phyloP scores from a whole-genome alignment of 2,113 vertebrate genomes.

The Rhegmatorhina hoffmannsi region DNA sequence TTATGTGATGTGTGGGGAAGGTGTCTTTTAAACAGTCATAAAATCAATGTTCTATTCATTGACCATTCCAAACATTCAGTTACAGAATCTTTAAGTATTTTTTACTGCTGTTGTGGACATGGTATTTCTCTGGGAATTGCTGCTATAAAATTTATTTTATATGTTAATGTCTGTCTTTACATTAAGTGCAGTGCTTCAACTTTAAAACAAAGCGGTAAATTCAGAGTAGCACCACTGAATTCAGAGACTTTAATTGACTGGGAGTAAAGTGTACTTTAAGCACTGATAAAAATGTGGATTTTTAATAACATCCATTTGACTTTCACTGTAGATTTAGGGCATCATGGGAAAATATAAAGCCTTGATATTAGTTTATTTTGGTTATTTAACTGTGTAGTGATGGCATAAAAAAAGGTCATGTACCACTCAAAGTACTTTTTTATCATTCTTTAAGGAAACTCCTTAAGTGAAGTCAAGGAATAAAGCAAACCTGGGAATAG shows the following conservation, averaged over 20 bases:
- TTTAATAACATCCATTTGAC: background rate
- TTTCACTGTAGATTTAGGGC: background rate
- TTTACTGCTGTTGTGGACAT: background rate
- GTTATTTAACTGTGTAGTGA: background rate
- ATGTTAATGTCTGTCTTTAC: background rate
- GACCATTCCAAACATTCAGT: background rate
- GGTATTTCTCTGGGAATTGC: conserved; percentile 19
- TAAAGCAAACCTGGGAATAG: background rate
- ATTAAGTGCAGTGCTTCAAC: background rate
- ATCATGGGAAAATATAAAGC: background rate
- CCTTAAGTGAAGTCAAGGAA: background rate
- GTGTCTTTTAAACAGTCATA: conserved; percentile 20
- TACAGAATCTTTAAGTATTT: conserved; percentile 8
- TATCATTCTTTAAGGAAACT: background rate
- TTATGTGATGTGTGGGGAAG: background rate
- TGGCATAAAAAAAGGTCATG: background rate
- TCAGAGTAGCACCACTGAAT: background rate
- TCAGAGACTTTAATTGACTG: background rate
- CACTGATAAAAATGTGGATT: background rate
- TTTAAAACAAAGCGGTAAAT: background rate
- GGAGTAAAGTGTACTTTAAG: background rate
- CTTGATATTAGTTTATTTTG: background rate
- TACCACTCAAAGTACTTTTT: background rate
- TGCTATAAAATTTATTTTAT: conserved; percentile 7
- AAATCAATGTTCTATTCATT: background rate